These are phyloP conservation scores for Habropoda laboriosa DNA, from an alignment of 1,140 invertebrate species.

Conservation along the genomic window DNA sequence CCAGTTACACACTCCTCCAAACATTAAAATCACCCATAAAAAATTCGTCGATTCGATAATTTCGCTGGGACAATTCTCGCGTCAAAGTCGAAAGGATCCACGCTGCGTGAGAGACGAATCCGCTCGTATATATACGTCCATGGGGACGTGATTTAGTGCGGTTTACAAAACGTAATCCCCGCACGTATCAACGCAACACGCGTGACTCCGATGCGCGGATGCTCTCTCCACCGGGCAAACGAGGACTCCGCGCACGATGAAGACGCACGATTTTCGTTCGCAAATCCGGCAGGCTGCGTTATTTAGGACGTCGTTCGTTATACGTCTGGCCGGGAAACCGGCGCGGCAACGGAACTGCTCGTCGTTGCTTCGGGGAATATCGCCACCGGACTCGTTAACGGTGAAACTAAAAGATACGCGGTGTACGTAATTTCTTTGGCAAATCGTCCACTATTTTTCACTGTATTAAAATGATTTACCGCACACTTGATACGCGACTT, in stretches of 20 bases:
- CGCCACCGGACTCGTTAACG: neutral
- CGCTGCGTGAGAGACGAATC: neutral
- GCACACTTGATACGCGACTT: neutral
- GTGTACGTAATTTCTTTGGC: neutral
- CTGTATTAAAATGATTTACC: neutral
- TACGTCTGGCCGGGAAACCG: constrained; percentile 28
- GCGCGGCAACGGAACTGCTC: constrained; percentile 10
- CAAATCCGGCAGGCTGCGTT: constrained; percentile 70
- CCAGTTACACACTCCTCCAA: no score
- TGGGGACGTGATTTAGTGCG: constrained; percentile 67
- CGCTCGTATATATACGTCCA: constrained; percentile 10
- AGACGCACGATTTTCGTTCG: constrained; percentile 69
- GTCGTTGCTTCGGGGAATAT: neutral
- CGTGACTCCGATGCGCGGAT: constrained; percentile 50
- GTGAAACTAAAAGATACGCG: neutral
- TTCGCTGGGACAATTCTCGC: neutral
- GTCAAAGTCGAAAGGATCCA: neutral
- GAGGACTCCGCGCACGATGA: constrained; percentile 60
- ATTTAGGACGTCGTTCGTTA: constrained; percentile 72
- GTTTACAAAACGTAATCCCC: constrained; percentile 70
- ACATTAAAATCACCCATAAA: no score
- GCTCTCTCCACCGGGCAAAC: constrained; percentile 40
- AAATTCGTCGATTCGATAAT: no score
- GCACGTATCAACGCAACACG: constrained; percentile 58
- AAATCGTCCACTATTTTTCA: constrained; percentile 9